These are phyloP conservation scores for Pseudorasbora parva DNA, from an alignment of 2,113 vertebrate species.

Conservation along the genomic window DNA sequence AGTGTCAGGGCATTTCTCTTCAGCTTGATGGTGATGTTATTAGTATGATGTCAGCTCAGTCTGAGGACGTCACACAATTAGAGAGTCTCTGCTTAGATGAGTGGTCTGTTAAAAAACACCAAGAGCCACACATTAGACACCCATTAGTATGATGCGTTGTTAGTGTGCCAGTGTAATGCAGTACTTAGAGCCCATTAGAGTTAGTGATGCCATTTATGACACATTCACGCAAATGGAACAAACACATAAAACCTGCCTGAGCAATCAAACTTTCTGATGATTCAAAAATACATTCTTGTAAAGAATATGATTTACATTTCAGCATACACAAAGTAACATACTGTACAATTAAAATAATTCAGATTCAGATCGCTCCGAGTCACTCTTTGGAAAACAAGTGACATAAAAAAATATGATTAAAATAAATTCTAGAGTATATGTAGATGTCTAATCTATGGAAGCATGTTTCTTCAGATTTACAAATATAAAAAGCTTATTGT, in stretches of 20 bases:
- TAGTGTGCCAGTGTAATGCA: conserved; percentile 36
- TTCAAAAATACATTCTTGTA: conserved; percentile 22
- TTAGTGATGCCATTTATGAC: conserved; percentile 19
- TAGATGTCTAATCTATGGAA: neutral
- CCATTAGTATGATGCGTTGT: conserved; percentile 46
- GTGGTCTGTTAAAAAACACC: conserved; percentile 77
- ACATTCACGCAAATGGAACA: neutral
- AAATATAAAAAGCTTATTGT: neutral
- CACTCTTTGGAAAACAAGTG: neutral
- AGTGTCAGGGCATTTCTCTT: conserved; percentile 34
- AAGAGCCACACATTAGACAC: conserved; percentile 71
- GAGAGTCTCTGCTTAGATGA: conserved; percentile 77
- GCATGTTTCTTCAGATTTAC: neutral
- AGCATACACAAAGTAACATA: neutral
- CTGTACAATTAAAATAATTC: conserved; percentile 18
- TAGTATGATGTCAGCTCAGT: conserved; percentile 46
- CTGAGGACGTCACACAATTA: conserved; percentile 74
- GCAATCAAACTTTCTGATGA: neutral
- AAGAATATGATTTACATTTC: conserved; percentile 10
- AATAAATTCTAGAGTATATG: neutral
- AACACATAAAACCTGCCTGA: neutral
- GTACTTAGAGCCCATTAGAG: conserved; percentile 34
- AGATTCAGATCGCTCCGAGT: neutral
- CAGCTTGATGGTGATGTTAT: conserved; percentile 42
- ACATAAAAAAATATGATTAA: neutral